phyloP scores from a whole-genome alignment of 2,888 invertebrate species.

The Plebejus anna region DNA sequence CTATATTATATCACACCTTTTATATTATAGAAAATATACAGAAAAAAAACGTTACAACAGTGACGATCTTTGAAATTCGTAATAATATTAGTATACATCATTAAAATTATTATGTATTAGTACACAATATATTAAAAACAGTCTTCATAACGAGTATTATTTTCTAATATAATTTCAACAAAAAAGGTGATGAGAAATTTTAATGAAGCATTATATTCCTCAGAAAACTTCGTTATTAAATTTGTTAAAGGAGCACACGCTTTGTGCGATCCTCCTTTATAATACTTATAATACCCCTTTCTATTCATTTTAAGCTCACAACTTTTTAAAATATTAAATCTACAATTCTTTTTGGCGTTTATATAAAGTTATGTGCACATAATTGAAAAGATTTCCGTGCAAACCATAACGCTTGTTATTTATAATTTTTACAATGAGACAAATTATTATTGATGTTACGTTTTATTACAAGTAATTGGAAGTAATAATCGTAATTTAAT shows the following conservation, averaged over 20 bases:
- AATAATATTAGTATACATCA: too few relatives aligned
- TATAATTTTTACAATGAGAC: neutral
- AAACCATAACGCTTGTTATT: neutral
- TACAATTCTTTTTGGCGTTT: neutral
- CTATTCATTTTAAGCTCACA: constrained; percentile 9
- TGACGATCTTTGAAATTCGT: too few relatives aligned
- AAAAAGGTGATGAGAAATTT: constrained; percentile 37
- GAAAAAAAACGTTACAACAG: too few relatives aligned
- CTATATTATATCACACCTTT: too few relatives aligned
- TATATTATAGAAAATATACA: too few relatives aligned
- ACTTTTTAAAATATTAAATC: constrained; percentile 3
- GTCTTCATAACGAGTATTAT: neutral
- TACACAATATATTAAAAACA: neutral
- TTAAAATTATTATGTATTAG: too few relatives aligned
- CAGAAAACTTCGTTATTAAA: constrained; percentile 15
- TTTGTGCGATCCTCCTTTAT: constrained; percentile 1
- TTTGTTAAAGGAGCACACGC: constrained; percentile 10
- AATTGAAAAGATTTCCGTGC: neutral
- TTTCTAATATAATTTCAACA: neutral
- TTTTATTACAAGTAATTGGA: too few relatives aligned
- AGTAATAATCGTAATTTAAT: too few relatives aligned
- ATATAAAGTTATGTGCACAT: neutral
- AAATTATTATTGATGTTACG: too few relatives aligned
- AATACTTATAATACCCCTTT: constrained; percentile 11
- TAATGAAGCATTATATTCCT: constrained; percentile 43